phyloP scores from a whole-genome alignment of 2,888 invertebrate species.

The Drosophila gaucha region DNA sequence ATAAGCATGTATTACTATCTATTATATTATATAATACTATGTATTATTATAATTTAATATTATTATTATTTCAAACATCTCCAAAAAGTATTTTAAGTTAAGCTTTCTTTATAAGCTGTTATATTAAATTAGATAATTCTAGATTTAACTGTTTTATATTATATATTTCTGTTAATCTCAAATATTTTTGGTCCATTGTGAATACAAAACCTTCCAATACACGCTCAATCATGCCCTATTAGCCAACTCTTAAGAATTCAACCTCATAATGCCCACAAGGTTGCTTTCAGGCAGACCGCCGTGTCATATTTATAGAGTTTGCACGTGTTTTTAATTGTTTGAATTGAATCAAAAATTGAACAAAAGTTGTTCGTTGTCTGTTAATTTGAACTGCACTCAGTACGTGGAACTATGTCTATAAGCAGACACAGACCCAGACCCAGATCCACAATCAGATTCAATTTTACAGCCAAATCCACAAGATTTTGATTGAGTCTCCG shows the following conservation, averaged over 20 bases:
- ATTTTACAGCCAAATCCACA: background rate
- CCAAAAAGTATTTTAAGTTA: no score
- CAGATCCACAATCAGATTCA: slow-evolving; percentile 19
- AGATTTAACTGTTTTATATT: background rate
- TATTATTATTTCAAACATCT: no score
- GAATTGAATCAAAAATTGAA: slow-evolving; percentile 51
- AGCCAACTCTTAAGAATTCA: slow-evolving; percentile 18
- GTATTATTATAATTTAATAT: no score
- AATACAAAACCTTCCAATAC: slow-evolving; percentile 1
- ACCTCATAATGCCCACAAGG: slow-evolving; percentile 7
- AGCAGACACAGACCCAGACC: slow-evolving; percentile 21
- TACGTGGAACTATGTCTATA: no score
- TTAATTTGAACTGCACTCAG: slow-evolving; percentile 42
- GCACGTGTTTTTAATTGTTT: slow-evolving; percentile 55
- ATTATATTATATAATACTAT: no score
- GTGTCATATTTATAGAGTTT: slow-evolving; percentile 48
- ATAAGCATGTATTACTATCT: background rate
- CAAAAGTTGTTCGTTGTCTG: slow-evolving; percentile 36
- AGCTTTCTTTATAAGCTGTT: no score
- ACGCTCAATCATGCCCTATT: background rate
- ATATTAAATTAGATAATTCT: no score
- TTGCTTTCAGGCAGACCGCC: background rate
- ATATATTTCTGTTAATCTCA: background rate
- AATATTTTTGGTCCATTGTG: background rate
- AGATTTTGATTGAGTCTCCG: slow-evolving; percentile 21